A percentile compares a stretch with the other conserved stretches of the same genome.
Conservation (phyloP, 2,113 vertebrate species). For the Platanista minor region DNA sequence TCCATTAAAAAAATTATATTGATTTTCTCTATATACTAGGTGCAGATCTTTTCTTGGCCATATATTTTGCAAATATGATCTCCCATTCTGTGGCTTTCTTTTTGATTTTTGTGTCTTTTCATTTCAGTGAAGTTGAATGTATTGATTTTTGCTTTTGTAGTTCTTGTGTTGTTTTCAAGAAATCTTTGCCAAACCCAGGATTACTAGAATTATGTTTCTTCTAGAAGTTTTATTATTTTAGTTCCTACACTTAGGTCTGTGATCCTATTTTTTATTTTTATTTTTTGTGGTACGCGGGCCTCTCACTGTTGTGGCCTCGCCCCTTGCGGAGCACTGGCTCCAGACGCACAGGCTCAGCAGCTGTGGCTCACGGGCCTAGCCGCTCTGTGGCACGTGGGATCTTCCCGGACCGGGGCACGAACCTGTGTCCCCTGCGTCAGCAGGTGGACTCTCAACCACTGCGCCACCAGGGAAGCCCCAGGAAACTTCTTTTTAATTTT, state of each 20-base stretch:
- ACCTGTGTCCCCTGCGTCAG: too few relatives aligned
- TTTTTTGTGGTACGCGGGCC: too few relatives aligned
- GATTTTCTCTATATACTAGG: not conserved
- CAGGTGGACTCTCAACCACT: too few relatives aligned
- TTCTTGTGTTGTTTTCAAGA: not conserved
- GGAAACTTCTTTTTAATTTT: not conserved
- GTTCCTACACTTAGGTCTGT: not conserved
- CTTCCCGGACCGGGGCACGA: too few relatives aligned
- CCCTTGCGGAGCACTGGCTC: too few relatives aligned
- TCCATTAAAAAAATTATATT: not conserved
- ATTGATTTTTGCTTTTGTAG: not conserved
- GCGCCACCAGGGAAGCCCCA: too few relatives aligned
- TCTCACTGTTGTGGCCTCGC: too few relatives aligned
- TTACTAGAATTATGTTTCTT: not conserved
- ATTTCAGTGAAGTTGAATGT: not conserved
- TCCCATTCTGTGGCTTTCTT: not conserved
- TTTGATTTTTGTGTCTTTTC: not conserved
- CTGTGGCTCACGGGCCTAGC: too few relatives aligned
- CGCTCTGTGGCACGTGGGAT: too few relatives aligned
- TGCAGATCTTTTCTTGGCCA: not conserved
- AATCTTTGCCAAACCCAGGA: not conserved
- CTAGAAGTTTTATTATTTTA: not conserved
- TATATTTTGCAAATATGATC: not conserved
- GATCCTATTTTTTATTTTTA: too few relatives aligned
- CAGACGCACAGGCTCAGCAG: too few relatives aligned